Evolutionary conservation across 2,888 invertebrate genomes (phyloP).

Genomic region (Camponotus fellah): DNA sequence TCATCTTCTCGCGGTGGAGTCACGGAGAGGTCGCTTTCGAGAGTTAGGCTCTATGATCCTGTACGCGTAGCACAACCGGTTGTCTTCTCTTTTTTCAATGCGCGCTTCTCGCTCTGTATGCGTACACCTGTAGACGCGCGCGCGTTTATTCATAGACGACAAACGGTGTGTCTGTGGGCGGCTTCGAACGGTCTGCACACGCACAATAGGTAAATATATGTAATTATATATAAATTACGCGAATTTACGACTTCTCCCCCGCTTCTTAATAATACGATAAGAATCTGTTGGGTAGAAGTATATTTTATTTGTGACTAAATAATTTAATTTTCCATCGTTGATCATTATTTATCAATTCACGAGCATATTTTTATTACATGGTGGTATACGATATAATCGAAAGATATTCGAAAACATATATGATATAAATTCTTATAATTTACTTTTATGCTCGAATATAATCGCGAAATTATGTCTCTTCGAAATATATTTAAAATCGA

Average conservation of each 20-base stretch:
- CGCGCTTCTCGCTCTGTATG: slow-evolving; percentile 73
- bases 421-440: slow-evolving; percentile 8
- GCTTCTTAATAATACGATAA: slow-evolving; percentile 24
- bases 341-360: neutral
- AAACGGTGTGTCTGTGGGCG: slow-evolving; percentile 60
- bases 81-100: slow-evolving; percentile 82
- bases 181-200: slow-evolving; percentile 72
- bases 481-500: neutral
- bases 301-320: neutral
- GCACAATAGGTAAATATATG: slow-evolving; percentile 77
- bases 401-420: neutral
- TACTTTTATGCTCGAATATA: neutral
- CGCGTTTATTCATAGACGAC: slow-evolving; percentile 63
- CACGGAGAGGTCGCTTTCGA: slow-evolving; percentile 82
- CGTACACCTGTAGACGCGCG: slow-evolving; percentile 62
- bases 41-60: slow-evolving; percentile 83
- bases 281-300: slow-evolving; percentile 4
- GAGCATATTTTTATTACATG: neutral
- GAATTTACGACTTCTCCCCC: slow-evolving; percentile 6
- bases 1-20: slow-evolving; percentile 79
- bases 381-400: neutral
- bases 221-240: slow-evolving; percentile 68
- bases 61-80: slow-evolving; percentile 83
- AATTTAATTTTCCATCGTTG: slow-evolving; percentile 2
- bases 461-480: neutral